Percentiles rank a stretch among this genome's conserved stretches.
phyloP scores from a whole-genome alignment of 2,888 invertebrate species.

The Morpho helenor region DNA sequence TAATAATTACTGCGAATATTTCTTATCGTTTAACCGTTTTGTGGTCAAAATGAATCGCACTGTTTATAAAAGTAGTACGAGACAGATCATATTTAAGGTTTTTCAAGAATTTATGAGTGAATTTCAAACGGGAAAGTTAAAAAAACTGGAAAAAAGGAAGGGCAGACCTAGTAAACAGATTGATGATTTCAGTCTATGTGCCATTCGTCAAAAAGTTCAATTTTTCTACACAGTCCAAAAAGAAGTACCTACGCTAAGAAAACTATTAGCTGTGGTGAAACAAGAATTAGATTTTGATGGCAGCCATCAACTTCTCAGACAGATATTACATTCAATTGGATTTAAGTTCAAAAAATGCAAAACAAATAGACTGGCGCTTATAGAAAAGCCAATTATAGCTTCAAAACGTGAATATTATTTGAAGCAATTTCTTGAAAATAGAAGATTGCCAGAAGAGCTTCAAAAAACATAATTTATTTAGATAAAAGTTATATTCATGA shows the following conservation, averaged over 20 bases:
- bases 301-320: conserved; percentile 17
- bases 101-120: no score
- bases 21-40: no score
- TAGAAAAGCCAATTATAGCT: conserved; percentile 21
- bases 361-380: conserved; percentile 13
- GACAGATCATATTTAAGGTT: no score
- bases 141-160: no score
- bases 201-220: conserved; percentile 1
- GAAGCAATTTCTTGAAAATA: no score
- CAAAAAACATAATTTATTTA: conserved; percentile 29
- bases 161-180: conserved; percentile 3
- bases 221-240: not conserved
- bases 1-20: no score
- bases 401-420: not conserved
- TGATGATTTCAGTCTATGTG: conserved; percentile 10
- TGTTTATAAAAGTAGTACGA: no score
- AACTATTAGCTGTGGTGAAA: conserved; percentile 15
- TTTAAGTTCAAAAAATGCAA: conserved; percentile 22
- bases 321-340: conserved; percentile 17
- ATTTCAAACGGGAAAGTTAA: no score
- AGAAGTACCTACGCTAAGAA: conserved; percentile 17
- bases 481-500: conserved; percentile 34
- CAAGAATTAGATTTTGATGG: conserved; percentile 18
- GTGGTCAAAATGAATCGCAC: no score
- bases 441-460: no score